phyloP scores from a whole-genome alignment of 1,140 invertebrate species.

The Onthophagus taurus region DNA sequence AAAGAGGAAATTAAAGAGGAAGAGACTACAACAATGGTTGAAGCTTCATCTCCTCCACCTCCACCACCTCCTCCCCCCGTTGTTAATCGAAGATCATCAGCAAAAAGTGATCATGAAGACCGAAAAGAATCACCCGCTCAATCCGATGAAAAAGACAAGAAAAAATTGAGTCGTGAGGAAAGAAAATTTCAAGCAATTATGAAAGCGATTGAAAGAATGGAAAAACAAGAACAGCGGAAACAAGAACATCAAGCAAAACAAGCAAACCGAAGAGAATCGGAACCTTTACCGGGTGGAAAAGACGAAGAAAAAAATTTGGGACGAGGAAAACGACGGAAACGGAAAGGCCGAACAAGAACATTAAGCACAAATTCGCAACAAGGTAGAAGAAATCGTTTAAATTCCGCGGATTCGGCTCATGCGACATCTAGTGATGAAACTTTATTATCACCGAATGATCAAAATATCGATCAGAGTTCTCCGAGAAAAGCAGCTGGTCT shows the following conservation, averaged over 20 bases:
- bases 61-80: neutral
- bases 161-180: slow-evolving; percentile 71
- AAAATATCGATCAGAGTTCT: slow-evolving; percentile 16
- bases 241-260: slow-evolving; percentile 56
- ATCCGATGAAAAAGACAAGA: slow-evolving; percentile 6
- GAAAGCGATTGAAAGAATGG: slow-evolving; percentile 81
- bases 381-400: slow-evolving; percentile 50
- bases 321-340: slow-evolving; percentile 33
- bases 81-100: slow-evolving; percentile 6
- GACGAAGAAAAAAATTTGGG: slow-evolving; percentile 37
- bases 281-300: slow-evolving; percentile 33
- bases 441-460: slow-evolving; percentile 41
- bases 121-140: slow-evolving; percentile 1
- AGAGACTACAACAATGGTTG: slow-evolving; percentile 3
- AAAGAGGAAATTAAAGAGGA: slow-evolving; percentile 12
- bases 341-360: slow-evolving; percentile 55
- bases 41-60: neutral
- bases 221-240: slow-evolving; percentile 68
- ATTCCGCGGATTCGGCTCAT: slow-evolving; percentile 64
- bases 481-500: slow-evolving; percentile 45
- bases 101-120: slow-evolving; percentile 12
- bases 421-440: slow-evolving; percentile 60
- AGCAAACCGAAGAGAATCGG: slow-evolving; percentile 39
- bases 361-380: slow-evolving; percentile 42
- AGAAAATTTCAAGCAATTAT: slow-evolving; percentile 94